Evolutionary conservation across 2,888 invertebrate genomes (phyloP).

Genomic region (Hydriomena furcata): DNA sequence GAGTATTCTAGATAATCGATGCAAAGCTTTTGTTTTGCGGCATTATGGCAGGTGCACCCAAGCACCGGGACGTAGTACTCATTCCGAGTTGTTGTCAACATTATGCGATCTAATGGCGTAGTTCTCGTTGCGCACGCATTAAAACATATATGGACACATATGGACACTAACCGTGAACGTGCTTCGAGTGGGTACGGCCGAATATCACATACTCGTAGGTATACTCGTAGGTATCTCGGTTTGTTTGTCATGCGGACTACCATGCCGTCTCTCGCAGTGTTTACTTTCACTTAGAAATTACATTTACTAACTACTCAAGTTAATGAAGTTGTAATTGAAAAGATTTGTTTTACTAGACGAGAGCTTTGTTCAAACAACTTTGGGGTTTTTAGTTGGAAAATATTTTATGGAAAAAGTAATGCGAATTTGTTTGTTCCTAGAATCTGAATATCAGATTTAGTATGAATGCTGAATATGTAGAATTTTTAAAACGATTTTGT

Average conservation of each 20-base stretch:
- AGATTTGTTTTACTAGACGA: slow-evolving; percentile 37
- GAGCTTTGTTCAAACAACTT: slow-evolving; percentile 36
- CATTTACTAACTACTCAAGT: slow-evolving; percentile 17
- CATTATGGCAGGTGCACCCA: slow-evolving; percentile 19
- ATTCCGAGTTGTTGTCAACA: slow-evolving; percentile 18
- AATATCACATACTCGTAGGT: slow-evolving; percentile 21
- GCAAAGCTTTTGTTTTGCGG: slow-evolving; percentile 28
- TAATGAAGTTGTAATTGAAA: slow-evolving; percentile 30
- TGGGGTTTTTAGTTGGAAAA: slow-evolving; percentile 36
- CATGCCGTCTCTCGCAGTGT: not conserved
- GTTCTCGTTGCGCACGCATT: slow-evolving; percentile 19
- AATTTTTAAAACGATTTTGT: slow-evolving; percentile 2
- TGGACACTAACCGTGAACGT: slow-evolving; percentile 25
- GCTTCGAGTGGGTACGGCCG: slow-evolving; percentile 17
- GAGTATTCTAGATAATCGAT: slow-evolving; percentile 44
- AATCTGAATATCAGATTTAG: no score
- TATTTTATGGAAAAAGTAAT: not conserved
- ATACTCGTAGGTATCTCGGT: no score
- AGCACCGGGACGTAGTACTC: slow-evolving; percentile 8
- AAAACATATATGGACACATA: no score
- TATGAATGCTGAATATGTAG: no score
- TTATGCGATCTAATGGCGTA: slow-evolving; percentile 22
- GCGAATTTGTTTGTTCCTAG: no score
- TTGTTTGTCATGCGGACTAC: slow-evolving; percentile 10
- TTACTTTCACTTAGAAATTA: slow-evolving; percentile 12